Percentiles rank a stretch among this genome's conserved stretches.
Conservation (phyloP, 2,797 vertebrate species). For the Nannoperca obscura region DNA sequence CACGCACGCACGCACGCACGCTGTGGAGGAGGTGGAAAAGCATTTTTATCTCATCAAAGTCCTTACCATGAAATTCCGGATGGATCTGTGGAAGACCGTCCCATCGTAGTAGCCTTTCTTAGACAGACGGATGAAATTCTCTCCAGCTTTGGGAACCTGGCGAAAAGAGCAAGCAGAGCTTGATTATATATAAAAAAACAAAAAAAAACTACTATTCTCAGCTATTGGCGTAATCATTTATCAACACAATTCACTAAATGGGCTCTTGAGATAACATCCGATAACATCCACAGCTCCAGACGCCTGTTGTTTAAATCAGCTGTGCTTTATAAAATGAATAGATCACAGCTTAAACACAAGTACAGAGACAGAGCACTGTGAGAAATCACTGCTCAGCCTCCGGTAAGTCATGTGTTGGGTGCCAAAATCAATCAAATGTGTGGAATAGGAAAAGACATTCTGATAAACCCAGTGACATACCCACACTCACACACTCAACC, state of each 20-base stretch:
- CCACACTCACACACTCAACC: neutral
- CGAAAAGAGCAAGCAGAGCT: neutral
- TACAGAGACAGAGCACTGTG: neutral
- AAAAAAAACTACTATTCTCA: neutral
- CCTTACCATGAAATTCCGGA: conserved; percentile 96
- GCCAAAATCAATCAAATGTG: conserved; percentile 7
- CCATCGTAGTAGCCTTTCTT: conserved; percentile 94
- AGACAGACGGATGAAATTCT: conserved; percentile 95
- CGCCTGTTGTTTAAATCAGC: neutral
- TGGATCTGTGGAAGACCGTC: conserved; percentile 95
- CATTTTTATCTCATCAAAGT: neutral
- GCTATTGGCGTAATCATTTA: neutral
- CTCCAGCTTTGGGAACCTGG: conserved; percentile 93
- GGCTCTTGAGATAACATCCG: neutral
- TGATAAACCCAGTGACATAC: neutral
- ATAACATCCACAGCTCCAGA: neutral
- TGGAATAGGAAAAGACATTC: neutral
- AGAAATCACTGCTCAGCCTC: neutral
- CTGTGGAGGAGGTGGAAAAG: no score
- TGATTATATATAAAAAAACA: neutral
- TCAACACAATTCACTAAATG: neutral
- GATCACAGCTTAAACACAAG: neutral
- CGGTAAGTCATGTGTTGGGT: neutral
- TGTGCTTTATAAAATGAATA: neutral
- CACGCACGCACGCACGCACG: no score